Evolutionary conservation across 1,140 invertebrate species (phyloP).

Genomic region (Archegozetes longisetosus): DNA sequence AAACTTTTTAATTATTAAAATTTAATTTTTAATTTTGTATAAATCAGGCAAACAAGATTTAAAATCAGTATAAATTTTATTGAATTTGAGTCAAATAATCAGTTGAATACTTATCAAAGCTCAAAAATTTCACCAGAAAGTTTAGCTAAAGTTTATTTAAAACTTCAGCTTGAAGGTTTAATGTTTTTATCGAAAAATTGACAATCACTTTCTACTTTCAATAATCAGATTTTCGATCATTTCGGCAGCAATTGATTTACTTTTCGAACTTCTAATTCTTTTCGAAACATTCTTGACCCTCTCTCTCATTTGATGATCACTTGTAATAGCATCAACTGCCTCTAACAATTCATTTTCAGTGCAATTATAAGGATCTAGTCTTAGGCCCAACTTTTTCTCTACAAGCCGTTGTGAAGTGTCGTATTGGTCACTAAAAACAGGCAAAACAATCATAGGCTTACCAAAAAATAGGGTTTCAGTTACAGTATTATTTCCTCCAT

Average conservation of each 20-base stretch:
- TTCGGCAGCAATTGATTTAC: neutral
- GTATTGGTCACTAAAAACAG: constrained; percentile 14
- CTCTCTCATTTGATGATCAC: neutral
- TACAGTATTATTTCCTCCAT: constrained; percentile 17
- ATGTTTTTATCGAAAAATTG: neutral
- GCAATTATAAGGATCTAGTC: constrained; percentile 9
- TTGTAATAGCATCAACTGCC: constrained; percentile 2
- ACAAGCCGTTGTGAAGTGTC: constrained; percentile 15
- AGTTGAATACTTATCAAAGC: too few relatives aligned
- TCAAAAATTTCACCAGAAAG: too few relatives aligned
- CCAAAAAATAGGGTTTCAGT: neutral
- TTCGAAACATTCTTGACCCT: neutral
- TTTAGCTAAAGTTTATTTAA: too few relatives aligned
- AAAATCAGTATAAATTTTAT: too few relatives aligned
- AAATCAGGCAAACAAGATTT: too few relatives aligned
- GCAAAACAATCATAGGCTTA: constrained; percentile 10
- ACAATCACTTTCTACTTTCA: neutral
- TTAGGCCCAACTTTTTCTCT: constrained; percentile 1
- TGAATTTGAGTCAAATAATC: too few relatives aligned
- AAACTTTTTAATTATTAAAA: too few relatives aligned
- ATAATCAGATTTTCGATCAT: neutral
- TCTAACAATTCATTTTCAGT: constrained; percentile 8
- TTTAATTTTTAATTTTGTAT: too few relatives aligned
- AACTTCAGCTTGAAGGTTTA: too few relatives aligned
- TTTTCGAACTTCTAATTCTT: neutral